Conservation (phyloP, 2,797 vertebrate genomes). For the Semotilus atromaculatus region DNA sequence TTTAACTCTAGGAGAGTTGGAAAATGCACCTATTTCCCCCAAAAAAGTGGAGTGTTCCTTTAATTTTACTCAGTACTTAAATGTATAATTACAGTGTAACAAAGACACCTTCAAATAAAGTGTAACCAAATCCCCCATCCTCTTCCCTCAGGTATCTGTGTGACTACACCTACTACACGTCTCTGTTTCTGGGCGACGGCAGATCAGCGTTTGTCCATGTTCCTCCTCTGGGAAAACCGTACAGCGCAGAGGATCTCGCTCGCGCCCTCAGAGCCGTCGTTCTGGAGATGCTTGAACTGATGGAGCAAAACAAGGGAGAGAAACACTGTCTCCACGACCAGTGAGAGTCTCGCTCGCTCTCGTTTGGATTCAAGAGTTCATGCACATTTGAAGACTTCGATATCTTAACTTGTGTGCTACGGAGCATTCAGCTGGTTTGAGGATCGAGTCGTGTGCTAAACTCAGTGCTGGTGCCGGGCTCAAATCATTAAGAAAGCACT, state of each 20-base stretch:
- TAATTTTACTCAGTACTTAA: too few relatives aligned
- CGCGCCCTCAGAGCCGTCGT: conserved; percentile 84
- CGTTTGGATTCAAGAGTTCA: not conserved
- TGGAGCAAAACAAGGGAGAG: conserved; percentile 74
- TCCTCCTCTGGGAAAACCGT: conserved; percentile 89
- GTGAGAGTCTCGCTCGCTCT: conserved; percentile 47
- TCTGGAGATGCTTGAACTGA: conserved; percentile 83
- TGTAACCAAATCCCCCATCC: too few relatives aligned
- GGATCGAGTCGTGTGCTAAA: conserved; percentile 6
- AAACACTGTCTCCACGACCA: conserved; percentile 68
- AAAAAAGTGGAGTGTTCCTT: too few relatives aligned
- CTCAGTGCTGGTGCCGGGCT: conserved; percentile 1
- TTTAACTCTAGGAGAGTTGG: too few relatives aligned
- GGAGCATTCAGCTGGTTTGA: conserved; percentile 9
- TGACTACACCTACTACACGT: conserved; percentile 96
- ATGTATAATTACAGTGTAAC: too few relatives aligned
- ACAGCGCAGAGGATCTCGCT: conserved; percentile 86
- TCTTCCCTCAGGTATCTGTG: conserved; percentile 87
- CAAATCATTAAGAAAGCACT: conserved; percentile 10
- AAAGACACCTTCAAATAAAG: too few relatives aligned
- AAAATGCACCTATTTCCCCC: too few relatives aligned
- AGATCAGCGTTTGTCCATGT: conserved; percentile 90
- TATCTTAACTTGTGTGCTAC: conserved; percentile 20
- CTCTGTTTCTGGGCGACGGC: conserved; percentile 86
- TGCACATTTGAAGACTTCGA: conserved; percentile 5